A percentile compares a stretch with the other conserved stretches of the same genome.
Evolutionary conservation across 2,797 vertebrate species (phyloP).

Genomic region (Myotis myotis): DNA sequence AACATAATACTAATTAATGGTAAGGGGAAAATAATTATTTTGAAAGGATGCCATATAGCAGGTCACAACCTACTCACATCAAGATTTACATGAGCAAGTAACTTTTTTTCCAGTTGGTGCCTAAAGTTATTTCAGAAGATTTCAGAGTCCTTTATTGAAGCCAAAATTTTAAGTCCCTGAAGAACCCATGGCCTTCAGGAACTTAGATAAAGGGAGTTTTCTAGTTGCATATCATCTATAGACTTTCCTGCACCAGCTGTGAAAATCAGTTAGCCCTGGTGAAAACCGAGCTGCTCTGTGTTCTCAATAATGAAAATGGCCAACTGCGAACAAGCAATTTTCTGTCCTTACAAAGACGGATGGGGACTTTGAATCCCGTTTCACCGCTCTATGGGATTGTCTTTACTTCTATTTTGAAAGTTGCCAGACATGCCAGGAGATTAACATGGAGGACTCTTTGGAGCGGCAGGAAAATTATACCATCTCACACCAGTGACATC

Average conservation of each 20-base stretch:
- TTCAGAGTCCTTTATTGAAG: conserved; percentile 58
- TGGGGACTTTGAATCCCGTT: conserved; percentile 75
- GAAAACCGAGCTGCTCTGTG: conserved; percentile 71
- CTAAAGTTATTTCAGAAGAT: conserved; percentile 41
- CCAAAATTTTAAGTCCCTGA: conserved; percentile 41
- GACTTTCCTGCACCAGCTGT: conserved; percentile 78
- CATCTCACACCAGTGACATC: conserved; percentile 72
- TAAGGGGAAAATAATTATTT: conserved; percentile 25
- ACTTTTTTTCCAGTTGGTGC: conserved; percentile 11
- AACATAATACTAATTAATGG: conserved; percentile 43
- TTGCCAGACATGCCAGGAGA: conserved; percentile 78
- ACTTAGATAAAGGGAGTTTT: conserved; percentile 75
- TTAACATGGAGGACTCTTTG: conserved; percentile 77
- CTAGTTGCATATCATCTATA: conserved; percentile 74
- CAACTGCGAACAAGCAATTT: conserved; percentile 74
- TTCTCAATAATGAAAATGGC: conserved; percentile 79
- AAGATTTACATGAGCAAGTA: not conserved
- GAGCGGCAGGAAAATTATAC: conserved; percentile 67
- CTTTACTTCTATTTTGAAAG: conserved; percentile 81
- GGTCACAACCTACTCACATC: not conserved
- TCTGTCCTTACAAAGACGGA: conserved; percentile 72
- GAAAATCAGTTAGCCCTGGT: conserved; percentile 83
- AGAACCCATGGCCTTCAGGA: conserved; percentile 57
- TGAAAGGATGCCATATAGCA: not conserved
- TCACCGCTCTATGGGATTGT: conserved; percentile 41